Evolutionary conservation across 2,797 vertebrate species (phyloP).

Genomic region (Falco novaeseelandiae): DNA sequence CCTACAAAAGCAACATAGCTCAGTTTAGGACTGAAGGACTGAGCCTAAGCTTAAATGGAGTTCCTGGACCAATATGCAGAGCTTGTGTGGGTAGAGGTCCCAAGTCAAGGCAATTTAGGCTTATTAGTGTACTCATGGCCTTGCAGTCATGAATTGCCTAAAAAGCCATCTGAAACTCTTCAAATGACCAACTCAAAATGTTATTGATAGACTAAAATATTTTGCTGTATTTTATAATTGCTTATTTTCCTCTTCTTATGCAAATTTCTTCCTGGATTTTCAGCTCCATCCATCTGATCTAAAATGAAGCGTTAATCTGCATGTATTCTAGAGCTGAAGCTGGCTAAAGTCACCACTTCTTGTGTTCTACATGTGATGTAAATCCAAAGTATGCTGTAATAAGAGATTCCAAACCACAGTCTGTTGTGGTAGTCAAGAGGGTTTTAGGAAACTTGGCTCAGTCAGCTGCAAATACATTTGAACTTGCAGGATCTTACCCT

Average conservation of each 20-base stretch:
- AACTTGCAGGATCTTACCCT: not conserved
- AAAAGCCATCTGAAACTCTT: conserved; percentile 10
- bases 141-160: not conserved
- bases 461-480: not conserved
- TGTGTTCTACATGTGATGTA: not conserved
- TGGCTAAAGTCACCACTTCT: not conserved
- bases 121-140: not conserved
- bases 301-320: not conserved
- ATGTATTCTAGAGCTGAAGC: not conserved
- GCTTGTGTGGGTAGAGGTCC: not conserved
- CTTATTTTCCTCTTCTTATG: not conserved
- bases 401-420: not conserved
- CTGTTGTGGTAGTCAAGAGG: not conserved
- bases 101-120: not conserved
- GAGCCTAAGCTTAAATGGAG: not conserved
- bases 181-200: not conserved
- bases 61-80: not conserved
- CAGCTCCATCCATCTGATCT: not conserved
- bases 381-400: not conserved
- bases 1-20: not conserved
- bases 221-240: not conserved
- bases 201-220: not conserved
- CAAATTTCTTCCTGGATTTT: not conserved
- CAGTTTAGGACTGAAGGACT: not conserved
- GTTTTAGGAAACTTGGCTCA: not conserved